Evolutionary conservation across 2,113 vertebrate species (phyloP).

Genomic region (Prionailurus viverrinus): DNA sequence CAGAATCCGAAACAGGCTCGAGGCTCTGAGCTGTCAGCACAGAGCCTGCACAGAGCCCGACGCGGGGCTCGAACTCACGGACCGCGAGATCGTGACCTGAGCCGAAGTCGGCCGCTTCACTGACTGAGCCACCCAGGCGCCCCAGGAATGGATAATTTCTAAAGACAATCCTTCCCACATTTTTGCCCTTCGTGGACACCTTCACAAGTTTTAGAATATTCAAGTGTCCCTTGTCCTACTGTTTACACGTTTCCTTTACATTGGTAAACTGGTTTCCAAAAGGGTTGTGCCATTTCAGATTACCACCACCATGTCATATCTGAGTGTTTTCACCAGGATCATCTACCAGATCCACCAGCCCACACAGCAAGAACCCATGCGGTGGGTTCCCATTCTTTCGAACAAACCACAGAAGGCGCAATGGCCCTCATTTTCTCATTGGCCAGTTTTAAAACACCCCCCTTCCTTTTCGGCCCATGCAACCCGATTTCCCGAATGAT

Average conservation of each 20-base stretch:
- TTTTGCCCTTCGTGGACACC: background rate
- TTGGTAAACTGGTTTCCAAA: background rate
- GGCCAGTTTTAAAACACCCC: background rate
- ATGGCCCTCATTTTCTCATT: background rate
- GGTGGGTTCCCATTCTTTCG: background rate
- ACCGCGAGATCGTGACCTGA: too few relatives aligned
- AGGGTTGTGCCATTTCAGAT: background rate
- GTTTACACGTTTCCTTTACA: background rate
- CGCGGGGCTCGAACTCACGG: too few relatives aligned
- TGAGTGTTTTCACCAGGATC: background rate
- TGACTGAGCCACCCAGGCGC: too few relatives aligned
- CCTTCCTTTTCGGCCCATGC: background rate
- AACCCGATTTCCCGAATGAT: background rate
- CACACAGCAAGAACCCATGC: rapidly evolving
- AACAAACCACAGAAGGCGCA: background rate
- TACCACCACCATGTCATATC: background rate
- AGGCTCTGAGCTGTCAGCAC: too few relatives aligned
- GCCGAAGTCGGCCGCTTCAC: too few relatives aligned
- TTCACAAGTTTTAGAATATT: background rate
- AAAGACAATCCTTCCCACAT: background rate
- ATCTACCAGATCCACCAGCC: background rate
- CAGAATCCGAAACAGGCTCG: too few relatives aligned
- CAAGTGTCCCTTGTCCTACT: background rate
- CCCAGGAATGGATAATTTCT: background rate
- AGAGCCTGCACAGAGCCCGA: too few relatives aligned